A percentile compares a stretch with the other conserved stretches of the same genome.
phyloP scores from a whole-genome alignment of 2,797 vertebrate species.

The Anabas testudineus region DNA sequence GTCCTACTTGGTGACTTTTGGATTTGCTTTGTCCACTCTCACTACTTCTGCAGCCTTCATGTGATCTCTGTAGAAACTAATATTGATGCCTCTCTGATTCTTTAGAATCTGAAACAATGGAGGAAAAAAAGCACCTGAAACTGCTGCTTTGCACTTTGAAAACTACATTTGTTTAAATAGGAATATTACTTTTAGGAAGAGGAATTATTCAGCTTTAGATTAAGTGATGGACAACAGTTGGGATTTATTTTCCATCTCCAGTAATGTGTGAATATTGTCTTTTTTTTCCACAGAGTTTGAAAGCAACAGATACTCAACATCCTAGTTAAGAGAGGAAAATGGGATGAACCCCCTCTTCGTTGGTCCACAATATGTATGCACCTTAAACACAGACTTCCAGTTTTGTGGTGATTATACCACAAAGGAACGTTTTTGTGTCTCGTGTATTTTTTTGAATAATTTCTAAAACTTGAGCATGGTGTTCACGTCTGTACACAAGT shows the following conservation, averaged over 20 bases:
- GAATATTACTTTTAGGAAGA: too few relatives aligned
- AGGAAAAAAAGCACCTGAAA: too few relatives aligned
- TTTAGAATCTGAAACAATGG: too few relatives aligned
- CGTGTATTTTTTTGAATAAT: conserved; percentile 49
- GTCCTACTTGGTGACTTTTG: too few relatives aligned
- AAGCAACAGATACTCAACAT: conserved; percentile 63
- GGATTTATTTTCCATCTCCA: neutral
- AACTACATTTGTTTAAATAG: too few relatives aligned
- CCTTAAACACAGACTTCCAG: conserved; percentile 49
- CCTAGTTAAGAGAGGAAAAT: conserved; percentile 53
- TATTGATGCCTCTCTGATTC: too few relatives aligned
- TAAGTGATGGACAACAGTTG: too few relatives aligned
- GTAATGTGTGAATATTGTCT: neutral
- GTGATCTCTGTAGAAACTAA: too few relatives aligned
- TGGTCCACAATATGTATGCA: conserved; percentile 9
- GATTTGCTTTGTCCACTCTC: too few relatives aligned
- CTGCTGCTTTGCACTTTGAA: too few relatives aligned
- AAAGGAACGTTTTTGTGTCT: conserved; percentile 27
- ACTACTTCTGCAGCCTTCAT: too few relatives aligned
- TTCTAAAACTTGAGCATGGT: conserved; percentile 36
- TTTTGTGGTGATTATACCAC: conserved; percentile 35
- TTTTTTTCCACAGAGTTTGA: conserved; percentile 59
- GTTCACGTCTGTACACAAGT: conserved; percentile 18
- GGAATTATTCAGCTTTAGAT: too few relatives aligned
- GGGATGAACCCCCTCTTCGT: neutral